These are phyloP conservation scores for Cassiopea andromeda DNA, from an alignment of 30 jellyfish, hydroid and myxozoan genomes.

Conservation along the genomic window DNA sequence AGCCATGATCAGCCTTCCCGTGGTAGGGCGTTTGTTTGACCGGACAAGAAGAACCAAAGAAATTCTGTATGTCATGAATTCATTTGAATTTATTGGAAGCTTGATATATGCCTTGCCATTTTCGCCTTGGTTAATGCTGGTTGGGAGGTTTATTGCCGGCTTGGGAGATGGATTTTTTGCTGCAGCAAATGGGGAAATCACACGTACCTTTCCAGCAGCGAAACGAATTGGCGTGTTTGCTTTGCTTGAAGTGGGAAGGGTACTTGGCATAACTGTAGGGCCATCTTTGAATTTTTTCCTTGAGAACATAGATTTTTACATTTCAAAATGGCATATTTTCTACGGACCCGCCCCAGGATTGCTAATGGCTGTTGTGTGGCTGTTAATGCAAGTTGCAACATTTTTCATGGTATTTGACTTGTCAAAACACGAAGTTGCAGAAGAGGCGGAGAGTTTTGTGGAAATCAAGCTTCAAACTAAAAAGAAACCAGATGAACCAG, in stretches of 20 bases:
- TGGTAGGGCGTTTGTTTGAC: slow-evolving; percentile 90
- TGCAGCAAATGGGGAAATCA: slow-evolving; percentile 94
- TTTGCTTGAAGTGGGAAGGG: slow-evolving; percentile 93
- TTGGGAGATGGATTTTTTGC: slow-evolving; percentile 98
- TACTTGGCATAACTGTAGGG: slow-evolving; percentile 92
- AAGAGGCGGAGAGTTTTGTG: slow-evolving; percentile 36
- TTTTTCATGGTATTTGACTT: slow-evolving; percentile 74
- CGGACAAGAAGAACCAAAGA: slow-evolving; percentile 88
- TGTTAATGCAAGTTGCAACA: slow-evolving; percentile 77
- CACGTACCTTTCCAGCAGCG: slow-evolving; percentile 82
- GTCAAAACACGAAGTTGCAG: slow-evolving; percentile 56
- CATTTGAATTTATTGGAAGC: slow-evolving; percentile 91
- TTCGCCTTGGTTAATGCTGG: slow-evolving; percentile 74
- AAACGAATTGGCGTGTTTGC: slow-evolving; percentile 91
- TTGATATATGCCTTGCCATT: slow-evolving; percentile 89
- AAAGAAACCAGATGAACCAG: slow-evolving; percentile 59
- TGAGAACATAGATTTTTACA: slow-evolving; percentile 71
- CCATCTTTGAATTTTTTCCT: slow-evolving; percentile 92
- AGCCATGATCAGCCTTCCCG: slow-evolving; percentile 91
- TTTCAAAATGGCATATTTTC: slow-evolving; percentile 85
- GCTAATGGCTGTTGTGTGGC: slow-evolving; percentile 92
- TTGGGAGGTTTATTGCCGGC: slow-evolving; percentile 93
- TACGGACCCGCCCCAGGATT: slow-evolving; percentile 97
- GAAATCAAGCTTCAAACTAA: slow-evolving; percentile 59
- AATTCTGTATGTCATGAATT: slow-evolving; percentile 67